Conservation (phyloP, 2,113 vertebrate genomes). For the Ascaphus truei region DNA sequence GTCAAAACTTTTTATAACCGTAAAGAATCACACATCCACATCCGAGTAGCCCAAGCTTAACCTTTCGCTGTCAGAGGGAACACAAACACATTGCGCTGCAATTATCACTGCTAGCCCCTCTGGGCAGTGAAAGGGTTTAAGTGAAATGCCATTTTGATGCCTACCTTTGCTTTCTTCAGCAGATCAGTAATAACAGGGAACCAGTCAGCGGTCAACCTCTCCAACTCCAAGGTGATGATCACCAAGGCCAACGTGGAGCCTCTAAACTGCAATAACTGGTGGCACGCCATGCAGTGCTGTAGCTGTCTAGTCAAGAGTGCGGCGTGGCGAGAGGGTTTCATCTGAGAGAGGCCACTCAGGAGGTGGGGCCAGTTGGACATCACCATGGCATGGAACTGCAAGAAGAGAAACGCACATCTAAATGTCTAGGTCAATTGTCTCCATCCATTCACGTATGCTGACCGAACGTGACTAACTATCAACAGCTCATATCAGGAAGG, state of each 20-base stretch:
- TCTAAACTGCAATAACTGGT: constrained; percentile 95
- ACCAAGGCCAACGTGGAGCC: constrained; percentile 94
- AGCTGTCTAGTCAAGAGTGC: constrained; percentile 90
- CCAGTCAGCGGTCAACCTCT: constrained; percentile 78
- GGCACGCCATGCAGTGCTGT: constrained; percentile 97
- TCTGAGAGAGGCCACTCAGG: constrained; percentile 72
- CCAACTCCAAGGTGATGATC: constrained; percentile 96
- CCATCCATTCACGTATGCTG: constrained; percentile 51
- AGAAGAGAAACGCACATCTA: constrained; percentile 50
- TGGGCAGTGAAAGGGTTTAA: no score
- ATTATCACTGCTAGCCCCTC: no score
- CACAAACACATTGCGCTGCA: no score
- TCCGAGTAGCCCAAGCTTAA: no score
- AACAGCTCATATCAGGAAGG: constrained; percentile 47
- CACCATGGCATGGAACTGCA: constrained; percentile 78
- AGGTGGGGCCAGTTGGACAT: constrained; percentile 70
- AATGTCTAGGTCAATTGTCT: constrained; percentile 48
- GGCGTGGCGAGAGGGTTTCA: constrained; percentile 82
- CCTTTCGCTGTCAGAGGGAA: no score
- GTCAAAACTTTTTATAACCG: no score
- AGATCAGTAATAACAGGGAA: constrained; percentile 79
- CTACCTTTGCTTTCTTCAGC: constrained; percentile 88
- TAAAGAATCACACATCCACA: no score
- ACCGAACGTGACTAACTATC: constrained; percentile 52
- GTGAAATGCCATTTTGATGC: constrained; percentile 50